Evolutionary conservation across 2,113 vertebrate species (phyloP).

Genomic region (Xyliphius kryptos): DNA sequence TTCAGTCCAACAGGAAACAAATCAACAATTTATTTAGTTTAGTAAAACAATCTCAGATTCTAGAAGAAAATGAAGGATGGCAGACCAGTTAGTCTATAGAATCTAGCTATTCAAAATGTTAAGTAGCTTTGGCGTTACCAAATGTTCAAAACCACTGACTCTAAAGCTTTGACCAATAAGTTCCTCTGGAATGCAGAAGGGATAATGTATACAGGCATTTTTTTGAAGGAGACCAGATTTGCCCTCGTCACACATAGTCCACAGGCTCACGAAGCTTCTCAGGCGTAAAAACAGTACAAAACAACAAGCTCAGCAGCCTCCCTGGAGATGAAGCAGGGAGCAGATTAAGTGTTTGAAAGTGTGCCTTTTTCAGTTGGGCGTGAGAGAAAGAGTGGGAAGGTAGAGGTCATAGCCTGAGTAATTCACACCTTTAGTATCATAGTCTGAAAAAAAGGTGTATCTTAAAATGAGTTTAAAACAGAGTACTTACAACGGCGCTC

Average conservation of each 20-base stretch:
- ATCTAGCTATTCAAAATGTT: no score
- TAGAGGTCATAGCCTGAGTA: conserved; percentile 7
- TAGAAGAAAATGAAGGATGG: no score
- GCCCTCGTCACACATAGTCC: conserved; percentile 40
- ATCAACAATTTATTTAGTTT: no score
- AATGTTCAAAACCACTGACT: no score
- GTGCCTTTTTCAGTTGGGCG: conserved; percentile 30
- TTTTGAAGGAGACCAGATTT: conserved; percentile 35
- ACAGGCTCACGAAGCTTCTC: conserved; percentile 41
- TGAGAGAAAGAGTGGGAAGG: conserved; percentile 10
- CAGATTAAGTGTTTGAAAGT: conserved; percentile 50
- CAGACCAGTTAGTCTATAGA: no score
- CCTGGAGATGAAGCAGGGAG: conserved; percentile 38
- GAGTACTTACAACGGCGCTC: background rate
- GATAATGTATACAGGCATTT: conserved; percentile 17
- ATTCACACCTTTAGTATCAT: conserved; percentile 3
- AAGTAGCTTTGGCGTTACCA: no score
- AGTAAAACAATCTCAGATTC: no score
- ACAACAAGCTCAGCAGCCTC: conserved; percentile 45
- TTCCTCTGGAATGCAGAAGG: background rate
- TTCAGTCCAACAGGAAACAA: no score
- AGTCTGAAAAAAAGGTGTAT: background rate
- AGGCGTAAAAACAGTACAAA: conserved; percentile 44
- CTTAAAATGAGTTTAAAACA: conserved; percentile 1
- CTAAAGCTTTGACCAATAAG: background rate